Conservation (phyloP, 2,797 vertebrate genomes). For the Girardinus metallicus region DNA sequence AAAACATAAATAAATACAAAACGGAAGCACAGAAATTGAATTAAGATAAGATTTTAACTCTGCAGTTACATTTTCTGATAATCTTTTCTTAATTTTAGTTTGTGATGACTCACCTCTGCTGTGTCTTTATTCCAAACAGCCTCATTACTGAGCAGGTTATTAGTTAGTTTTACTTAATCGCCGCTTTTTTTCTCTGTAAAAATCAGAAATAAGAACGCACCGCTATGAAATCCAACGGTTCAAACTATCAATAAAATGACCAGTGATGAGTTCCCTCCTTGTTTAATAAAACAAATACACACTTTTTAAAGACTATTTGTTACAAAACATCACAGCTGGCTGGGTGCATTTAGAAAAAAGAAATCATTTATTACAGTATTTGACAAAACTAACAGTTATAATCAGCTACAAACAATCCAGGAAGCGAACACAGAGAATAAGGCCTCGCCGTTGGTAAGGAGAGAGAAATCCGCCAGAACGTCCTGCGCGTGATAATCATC, state of each 20-base stretch:
- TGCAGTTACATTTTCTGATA: background rate
- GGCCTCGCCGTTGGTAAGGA: constrained; percentile 42
- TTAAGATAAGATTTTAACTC: background rate
- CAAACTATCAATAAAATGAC: no score
- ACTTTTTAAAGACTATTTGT: background rate
- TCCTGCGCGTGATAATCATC: background rate
- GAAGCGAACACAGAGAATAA: constrained; percentile 30
- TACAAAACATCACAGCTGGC: background rate
- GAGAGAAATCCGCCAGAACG: background rate
- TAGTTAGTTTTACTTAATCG: background rate
- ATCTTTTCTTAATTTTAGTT: background rate
- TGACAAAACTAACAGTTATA: constrained; percentile 9
- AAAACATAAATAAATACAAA: background rate
- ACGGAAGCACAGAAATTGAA: background rate
- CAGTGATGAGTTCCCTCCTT: no score
- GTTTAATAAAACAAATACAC: no score
- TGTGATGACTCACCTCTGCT: background rate
- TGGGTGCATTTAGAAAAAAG: constrained; percentile 12
- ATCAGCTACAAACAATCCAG: constrained; percentile 40
- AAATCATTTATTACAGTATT: constrained; percentile 51
- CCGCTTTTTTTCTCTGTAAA: background rate
- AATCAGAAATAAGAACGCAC: background rate
- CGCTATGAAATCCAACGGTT: background rate
- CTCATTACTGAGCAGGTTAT: background rate
- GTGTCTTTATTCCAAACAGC: background rate